Evolutionary conservation across 2,113 vertebrate genomes (phyloP), one percentile per base, ranked within the genome.

Genomic region (Jaculus jaculus): DNA sequence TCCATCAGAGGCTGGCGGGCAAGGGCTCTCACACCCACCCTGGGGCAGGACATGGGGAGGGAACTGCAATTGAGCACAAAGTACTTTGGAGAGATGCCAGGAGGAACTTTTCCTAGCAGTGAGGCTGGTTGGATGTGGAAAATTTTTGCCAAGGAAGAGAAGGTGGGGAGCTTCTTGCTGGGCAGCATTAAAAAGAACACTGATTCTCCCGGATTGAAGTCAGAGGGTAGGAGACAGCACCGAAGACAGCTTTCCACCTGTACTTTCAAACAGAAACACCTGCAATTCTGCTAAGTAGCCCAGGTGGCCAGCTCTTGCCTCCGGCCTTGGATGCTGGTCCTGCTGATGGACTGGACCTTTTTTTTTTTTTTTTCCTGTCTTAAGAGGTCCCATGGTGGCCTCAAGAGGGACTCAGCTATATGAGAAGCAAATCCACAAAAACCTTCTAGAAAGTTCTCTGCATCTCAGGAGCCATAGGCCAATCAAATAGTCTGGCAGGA

Each of bases 201-300:
- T 2, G 0, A 2, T 69, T 77, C 69, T 89, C 37, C 4, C 5
- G 13, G 39, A 20, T 0, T 11, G 1, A 47, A 42, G 58, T 11
- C 17, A 0, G 54, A 4, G 51, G 80, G n/a, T 37, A 6, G 84
- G 73, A n/a, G 16, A 37, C 11, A 0, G 20, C 58, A 5, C 3
- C 0, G 12, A 7, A 4, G 20, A 0, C 18, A 2, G 2, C 1
- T 1, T 20, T 37, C 71, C 12, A 6, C 28, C 42, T n/a, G 17
- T 47, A 21, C 51, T 24, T 24, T 12, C 66, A 23, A 7, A 74
- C 16, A 7, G 42, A 58, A 63, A 75, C 20, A 13, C 9, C 23
- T 3, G 7, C 60, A 24, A 28, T 28, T 17, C 47, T 61, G 18
- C 54, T 32, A 77, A 47, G 6, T 34, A 60, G 58, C 54, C 2